These are phyloP conservation scores for Synchiropus splendidus DNA, from an alignment of 2,113 vertebrate genomes.

Conservation along the genomic window DNA sequence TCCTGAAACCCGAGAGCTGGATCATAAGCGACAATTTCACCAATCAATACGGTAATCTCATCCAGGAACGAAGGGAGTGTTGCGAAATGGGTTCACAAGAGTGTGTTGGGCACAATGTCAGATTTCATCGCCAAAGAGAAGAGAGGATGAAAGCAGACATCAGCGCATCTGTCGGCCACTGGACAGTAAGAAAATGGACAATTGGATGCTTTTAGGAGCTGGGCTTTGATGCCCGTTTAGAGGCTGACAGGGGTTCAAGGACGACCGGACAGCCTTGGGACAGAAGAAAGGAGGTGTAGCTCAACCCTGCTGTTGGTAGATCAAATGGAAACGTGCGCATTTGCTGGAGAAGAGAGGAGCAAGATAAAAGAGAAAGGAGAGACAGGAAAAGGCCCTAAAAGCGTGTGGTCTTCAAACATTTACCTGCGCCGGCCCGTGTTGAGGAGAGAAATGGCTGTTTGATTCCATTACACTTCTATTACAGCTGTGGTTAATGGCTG, in stretches of 20 bases:
- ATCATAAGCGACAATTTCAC: conserved; percentile 42
- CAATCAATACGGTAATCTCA: conserved; percentile 59
- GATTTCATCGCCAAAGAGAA: too few species aligned
- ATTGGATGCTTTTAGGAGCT: conserved; percentile 48
- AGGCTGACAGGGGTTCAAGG: conserved; percentile 52
- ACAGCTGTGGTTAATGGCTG: conserved; percentile 73
- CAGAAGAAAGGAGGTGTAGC: neutral
- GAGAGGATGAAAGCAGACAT: conserved; percentile 42
- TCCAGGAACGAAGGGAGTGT: conserved; percentile 51
- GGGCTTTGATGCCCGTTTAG: conserved; percentile 41
- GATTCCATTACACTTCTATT: conserved; percentile 72
- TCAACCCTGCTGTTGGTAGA: neutral
- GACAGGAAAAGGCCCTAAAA: conserved; percentile 13
- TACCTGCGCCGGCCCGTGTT: conserved; percentile 50
- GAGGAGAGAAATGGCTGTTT: conserved; percentile 58
- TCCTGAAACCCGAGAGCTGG: conserved; percentile 52
- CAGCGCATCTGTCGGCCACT: conserved; percentile 36
- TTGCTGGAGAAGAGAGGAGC: conserved; percentile 1
- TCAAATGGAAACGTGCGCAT: conserved; percentile 1
- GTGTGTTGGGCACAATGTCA: conserved; percentile 24
- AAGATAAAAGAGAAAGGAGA: conserved; percentile 11
- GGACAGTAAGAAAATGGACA: conserved; percentile 35
- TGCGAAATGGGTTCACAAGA: conserved; percentile 10
- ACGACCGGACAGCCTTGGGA: conserved; percentile 12
- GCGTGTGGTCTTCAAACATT: conserved; percentile 57